phyloP scores from a whole-genome alignment of 2,113 vertebrate species.

The Murina feae region DNA sequence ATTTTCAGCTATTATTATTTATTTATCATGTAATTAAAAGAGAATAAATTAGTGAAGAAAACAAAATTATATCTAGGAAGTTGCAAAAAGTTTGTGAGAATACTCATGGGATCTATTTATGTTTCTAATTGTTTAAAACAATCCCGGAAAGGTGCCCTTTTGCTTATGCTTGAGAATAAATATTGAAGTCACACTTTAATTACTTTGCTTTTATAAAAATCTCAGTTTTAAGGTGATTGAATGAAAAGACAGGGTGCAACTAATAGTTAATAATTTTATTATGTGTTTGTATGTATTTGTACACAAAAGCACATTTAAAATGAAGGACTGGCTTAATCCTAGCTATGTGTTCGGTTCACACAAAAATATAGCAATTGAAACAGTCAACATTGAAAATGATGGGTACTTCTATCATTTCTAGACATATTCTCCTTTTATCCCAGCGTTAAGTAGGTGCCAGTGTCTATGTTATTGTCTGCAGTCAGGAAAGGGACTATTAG shows the following conservation, averaged over 20 bases:
- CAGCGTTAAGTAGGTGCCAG: neutral
- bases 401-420: neutral
- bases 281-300: neutral
- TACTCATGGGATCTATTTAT: neutral
- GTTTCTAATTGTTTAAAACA: neutral
- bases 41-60: neutral
- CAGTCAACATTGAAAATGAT: neutral
- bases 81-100: neutral
- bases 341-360: neutral
- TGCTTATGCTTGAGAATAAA: neutral
- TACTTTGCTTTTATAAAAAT: neutral
- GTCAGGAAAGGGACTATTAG: neutral
- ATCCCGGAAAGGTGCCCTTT: neutral
- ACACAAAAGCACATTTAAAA: neutral
- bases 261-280: neutral
- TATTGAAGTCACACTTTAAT: neutral
- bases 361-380: neutral
- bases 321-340: neutral
- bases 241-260: neutral
- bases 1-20: neutral
- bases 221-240: neutral
- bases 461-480: neutral
- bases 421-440: neutral
- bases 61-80: neutral
- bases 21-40: neutral